These are phyloP conservation scores for Hemibagrus wyckioides DNA, from an alignment of 2,113 vertebrate species.

Conservation along the genomic window DNA sequence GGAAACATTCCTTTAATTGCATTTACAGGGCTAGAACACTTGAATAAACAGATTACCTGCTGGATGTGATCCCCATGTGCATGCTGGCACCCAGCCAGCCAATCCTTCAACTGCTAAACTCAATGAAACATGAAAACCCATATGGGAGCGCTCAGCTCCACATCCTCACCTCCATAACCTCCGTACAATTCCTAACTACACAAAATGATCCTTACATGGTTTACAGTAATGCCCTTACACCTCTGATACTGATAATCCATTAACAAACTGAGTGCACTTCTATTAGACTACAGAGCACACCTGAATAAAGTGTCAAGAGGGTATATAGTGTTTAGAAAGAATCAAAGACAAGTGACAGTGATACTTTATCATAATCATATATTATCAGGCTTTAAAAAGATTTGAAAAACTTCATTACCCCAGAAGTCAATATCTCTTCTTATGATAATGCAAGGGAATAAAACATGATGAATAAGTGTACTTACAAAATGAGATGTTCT, in stretches of 20 bases:
- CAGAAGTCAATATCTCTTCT: not conserved
- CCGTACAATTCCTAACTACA: conserved; percentile 73
- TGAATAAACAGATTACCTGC: conserved; percentile 77
- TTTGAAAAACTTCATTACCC: not conserved
- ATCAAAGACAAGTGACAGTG: not conserved
- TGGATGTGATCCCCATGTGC: conserved; percentile 74
- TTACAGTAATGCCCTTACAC: not conserved
- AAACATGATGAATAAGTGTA: not conserved
- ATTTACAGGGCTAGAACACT: conserved; percentile 75
- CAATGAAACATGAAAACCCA: conserved; percentile 70
- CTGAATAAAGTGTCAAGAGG: conserved; percentile 53
- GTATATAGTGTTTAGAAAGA: not conserved
- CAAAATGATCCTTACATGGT: conserved; percentile 57
- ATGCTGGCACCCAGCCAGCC: conserved; percentile 69
- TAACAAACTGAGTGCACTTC: conserved; percentile 25
- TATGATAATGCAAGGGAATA: not conserved
- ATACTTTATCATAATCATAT: not conserved
- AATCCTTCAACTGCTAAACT: conserved; percentile 45
- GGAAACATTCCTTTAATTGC: conserved; percentile 67
- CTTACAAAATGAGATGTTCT: not conserved
- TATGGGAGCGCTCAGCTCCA: conserved; percentile 74
- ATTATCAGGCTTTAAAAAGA: not conserved
- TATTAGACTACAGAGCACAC: conserved; percentile 67
- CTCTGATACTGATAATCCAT: conserved; percentile 60
- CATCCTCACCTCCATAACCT: conserved; percentile 63